Evolutionary conservation across 2,888 invertebrate genomes (phyloP).

Genomic region (Drosophila emarginata): DNA sequence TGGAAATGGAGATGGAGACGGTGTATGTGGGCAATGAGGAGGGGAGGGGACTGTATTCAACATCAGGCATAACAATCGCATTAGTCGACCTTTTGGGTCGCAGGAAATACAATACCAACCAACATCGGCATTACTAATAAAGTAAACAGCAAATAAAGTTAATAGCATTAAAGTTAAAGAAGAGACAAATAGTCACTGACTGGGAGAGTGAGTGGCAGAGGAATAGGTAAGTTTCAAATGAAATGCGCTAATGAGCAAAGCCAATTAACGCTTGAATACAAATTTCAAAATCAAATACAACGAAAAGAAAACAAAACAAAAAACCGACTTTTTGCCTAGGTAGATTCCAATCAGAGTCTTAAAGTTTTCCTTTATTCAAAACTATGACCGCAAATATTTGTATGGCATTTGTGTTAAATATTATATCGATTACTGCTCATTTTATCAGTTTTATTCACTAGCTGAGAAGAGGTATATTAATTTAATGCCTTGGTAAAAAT

Average conservation of each 20-base stretch:
- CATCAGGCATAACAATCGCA: conserved; percentile 73
- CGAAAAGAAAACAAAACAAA: conserved; percentile 23
- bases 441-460: not conserved
- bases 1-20: not conserved
- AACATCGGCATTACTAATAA: conserved; percentile 69
- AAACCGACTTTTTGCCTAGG: conserved; percentile 42
- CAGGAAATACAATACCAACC: conserved; percentile 64
- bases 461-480: not conserved
- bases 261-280: conserved; percentile 75
- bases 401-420: conserved; percentile 34
- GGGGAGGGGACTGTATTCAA: not conserved
- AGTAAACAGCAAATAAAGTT: conserved; percentile 77
- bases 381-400: conserved; percentile 39
- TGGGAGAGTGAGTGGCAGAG: not conserved
- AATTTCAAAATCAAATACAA: conserved; percentile 71
- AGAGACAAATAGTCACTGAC: conserved; percentile 1
- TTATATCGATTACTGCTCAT: conserved; percentile 30
- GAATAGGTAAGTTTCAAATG: conserved; percentile 9
- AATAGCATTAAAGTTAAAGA: conserved; percentile 67
- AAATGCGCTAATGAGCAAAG: conserved; percentile 75
- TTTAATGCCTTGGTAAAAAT: too few relatives aligned
- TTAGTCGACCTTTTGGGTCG: conserved; percentile 58
- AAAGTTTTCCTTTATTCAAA: conserved; percentile 51
- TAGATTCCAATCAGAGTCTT: conserved; percentile 23
- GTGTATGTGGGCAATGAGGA: too few relatives aligned